phyloP scores from a whole-genome alignment of 2,113 vertebrate genomes.

The Puma concolor region DNA sequence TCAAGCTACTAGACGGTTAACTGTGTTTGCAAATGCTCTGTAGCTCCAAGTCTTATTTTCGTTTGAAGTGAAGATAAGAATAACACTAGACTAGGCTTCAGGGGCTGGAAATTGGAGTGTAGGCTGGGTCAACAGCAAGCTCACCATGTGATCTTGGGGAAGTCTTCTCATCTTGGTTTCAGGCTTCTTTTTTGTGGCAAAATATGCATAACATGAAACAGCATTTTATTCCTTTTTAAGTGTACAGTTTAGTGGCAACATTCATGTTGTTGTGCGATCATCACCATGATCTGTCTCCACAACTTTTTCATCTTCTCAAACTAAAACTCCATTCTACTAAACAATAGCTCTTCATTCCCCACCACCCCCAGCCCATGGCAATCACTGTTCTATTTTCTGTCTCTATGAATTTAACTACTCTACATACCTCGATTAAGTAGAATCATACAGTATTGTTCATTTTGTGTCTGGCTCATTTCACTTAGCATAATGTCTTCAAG shows the following conservation, averaged over 20 bases:
- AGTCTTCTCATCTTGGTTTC: slow-evolving; percentile 12
- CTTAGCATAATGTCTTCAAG: background rate
- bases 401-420: background rate
- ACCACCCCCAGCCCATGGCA: background rate
- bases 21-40: background rate
- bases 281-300: background rate
- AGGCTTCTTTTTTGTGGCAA: background rate
- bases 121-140: background rate
- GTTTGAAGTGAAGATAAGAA: slow-evolving; percentile 15
- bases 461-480: background rate
- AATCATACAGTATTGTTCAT: background rate
- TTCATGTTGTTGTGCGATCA: background rate
- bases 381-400: background rate
- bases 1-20: background rate
- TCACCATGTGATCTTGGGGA: background rate
- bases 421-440: background rate
- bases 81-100: background rate
- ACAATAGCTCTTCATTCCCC: background rate
- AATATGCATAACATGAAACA: background rate
- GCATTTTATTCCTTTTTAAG: background rate
- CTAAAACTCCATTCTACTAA: background rate
- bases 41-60: background rate
- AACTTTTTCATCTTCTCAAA: background rate
- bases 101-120: background rate
- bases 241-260: background rate